Percentiles rank a stretch among this genome's conserved stretches.
phyloP scores from a whole-genome alignment of 64 coral and sea anemone genomes.

The Actinia tenebrosa region DNA sequence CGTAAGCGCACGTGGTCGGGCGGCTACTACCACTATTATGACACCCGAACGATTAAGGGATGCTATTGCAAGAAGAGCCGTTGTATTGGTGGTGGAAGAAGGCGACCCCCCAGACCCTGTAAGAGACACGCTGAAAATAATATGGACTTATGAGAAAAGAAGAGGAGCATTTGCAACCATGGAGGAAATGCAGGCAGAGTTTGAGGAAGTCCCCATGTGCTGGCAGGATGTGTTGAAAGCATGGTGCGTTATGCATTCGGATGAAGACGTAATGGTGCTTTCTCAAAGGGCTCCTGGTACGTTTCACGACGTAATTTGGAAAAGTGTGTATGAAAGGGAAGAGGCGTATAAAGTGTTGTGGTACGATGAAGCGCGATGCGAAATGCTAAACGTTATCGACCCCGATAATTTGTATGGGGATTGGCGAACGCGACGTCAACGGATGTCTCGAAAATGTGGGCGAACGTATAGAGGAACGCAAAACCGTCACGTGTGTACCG shows the following conservation, averaged over 20 bases:
- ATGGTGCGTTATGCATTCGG: not conserved
- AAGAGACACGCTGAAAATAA: no score
- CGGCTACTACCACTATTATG: no score
- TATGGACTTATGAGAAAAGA: no score
- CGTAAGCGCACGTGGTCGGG: no score
- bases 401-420: not conserved
- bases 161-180: no score
- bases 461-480: not conserved
- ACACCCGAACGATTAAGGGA: no score
- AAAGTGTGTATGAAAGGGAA: not conserved
- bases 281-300: not conserved
- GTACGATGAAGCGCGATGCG: not conserved
- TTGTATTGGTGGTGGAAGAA: no score
- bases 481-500: not conserved
- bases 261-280: not conserved
- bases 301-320: not conserved
- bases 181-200: no score
- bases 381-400: not conserved
- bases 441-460: not conserved
- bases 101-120: no score
- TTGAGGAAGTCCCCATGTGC: not conserved
- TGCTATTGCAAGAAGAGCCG: no score
- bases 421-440: not conserved
- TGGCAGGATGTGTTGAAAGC: no score
- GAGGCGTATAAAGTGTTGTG: not conserved